A percentile compares a stretch with the other conserved stretches of the same genome.
Evolutionary conservation across 2,888 invertebrate genomes (phyloP).

Genomic region (Watsonalla binaria): DNA sequence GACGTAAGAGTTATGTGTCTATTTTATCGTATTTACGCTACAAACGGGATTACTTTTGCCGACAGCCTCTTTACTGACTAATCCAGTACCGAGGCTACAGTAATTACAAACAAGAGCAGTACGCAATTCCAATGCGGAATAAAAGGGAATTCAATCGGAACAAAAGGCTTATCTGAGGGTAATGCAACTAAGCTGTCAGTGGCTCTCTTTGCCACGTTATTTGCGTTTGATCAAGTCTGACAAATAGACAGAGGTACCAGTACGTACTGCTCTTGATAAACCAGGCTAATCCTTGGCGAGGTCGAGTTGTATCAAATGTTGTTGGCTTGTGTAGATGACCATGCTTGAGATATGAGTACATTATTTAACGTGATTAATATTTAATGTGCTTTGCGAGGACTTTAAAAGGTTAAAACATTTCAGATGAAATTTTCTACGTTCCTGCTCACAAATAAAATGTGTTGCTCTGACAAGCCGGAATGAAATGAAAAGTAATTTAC

Average conservation of each 20-base stretch:
- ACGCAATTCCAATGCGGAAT: slow-evolving; percentile 40
- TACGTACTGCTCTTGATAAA: slow-evolving; percentile 7
- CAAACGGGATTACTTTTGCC: no score
- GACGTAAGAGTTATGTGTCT: no score
- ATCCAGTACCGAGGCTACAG: slow-evolving; percentile 38
- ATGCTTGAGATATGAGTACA: background rate
- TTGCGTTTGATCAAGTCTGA: slow-evolving; percentile 43
- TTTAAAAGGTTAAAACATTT: no score
- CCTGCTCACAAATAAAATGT: background rate
- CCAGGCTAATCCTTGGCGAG: background rate
- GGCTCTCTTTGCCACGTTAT: slow-evolving; percentile 53
- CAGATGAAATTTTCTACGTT: no score
- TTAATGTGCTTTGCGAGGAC: no score
- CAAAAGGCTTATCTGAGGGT: slow-evolving; percentile 42
- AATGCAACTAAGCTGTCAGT: slow-evolving; percentile 40
- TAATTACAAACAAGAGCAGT: slow-evolving; percentile 60
- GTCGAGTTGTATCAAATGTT: background rate
- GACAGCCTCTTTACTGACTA: slow-evolving; percentile 24
- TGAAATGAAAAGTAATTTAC: no score
- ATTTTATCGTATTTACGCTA: no score
- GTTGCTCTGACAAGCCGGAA: background rate
- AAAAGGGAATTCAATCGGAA: slow-evolving; percentile 47
- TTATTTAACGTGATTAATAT: no score
- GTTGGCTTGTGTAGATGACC: background rate
- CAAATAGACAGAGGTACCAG: slow-evolving; percentile 24